phyloP scores from a whole-genome alignment of 1,140 invertebrate species.

The Aphidius gifuensis region DNA sequence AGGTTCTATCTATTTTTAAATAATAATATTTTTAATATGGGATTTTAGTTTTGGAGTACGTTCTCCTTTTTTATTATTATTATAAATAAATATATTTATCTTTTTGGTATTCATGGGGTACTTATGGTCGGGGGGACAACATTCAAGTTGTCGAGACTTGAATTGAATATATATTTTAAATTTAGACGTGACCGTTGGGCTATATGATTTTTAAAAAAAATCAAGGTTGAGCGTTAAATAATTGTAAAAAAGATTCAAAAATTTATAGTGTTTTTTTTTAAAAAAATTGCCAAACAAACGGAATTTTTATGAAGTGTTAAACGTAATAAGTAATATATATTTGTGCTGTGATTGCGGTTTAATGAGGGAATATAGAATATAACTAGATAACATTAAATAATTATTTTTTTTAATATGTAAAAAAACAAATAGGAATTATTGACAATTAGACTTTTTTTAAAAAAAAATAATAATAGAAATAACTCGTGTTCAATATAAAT shows the following conservation, averaged over 20 bases:
- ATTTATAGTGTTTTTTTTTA: conserved; percentile 15
- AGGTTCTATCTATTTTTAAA: conserved; percentile 16
- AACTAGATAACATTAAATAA: not conserved
- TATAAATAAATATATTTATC: not conserved
- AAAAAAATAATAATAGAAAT: too few species aligned
- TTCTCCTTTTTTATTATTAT: too few species aligned
- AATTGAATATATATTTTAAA: too few species aligned
- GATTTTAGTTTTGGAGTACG: too few species aligned
- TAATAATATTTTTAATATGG: conserved; percentile 17
- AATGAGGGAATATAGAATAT: not conserved
- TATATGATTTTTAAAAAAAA: conserved; percentile 15
- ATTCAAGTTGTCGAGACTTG: too few species aligned
- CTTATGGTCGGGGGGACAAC: not conserved
- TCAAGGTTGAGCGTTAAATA: too few species aligned
- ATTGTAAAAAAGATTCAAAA: conserved; percentile 1
- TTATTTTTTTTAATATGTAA: not conserved
- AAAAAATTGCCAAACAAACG: conserved; percentile 23
- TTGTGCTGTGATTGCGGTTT: conserved; percentile 22
- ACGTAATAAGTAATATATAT: conserved; percentile 8
- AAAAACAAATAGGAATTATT: too few species aligned
- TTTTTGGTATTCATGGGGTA: conserved; percentile 9
- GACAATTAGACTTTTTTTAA: too few species aligned
- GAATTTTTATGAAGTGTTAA: conserved; percentile 19
- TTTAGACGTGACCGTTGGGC: too few species aligned
- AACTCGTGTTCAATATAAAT: too few species aligned